Evolutionary conservation across 2,113 vertebrate genomes (phyloP).

Genomic region (Bubo scandiacus): DNA sequence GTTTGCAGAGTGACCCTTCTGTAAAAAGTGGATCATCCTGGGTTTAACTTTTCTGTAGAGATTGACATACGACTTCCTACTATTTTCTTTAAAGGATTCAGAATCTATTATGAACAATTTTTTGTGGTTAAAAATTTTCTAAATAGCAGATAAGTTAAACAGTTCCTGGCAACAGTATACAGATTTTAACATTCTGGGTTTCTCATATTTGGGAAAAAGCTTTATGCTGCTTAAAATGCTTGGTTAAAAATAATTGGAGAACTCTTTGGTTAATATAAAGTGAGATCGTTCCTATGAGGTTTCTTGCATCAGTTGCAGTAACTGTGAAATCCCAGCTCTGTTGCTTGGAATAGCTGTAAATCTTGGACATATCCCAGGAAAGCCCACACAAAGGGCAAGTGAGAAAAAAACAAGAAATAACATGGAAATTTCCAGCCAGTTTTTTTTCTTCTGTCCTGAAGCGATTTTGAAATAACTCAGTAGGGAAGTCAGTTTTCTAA

Average conservation of each 20-base stretch:
- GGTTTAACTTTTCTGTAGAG: neutral
- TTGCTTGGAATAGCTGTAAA: conserved; percentile 51
- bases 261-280: neutral
- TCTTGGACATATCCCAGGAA: conserved; percentile 32
- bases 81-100: neutral
- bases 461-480: neutral
- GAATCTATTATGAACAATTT: neutral
- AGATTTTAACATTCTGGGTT: neutral
- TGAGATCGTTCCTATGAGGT: neutral
- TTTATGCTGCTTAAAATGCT: neutral
- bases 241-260: conserved; percentile 9
- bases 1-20: neutral
- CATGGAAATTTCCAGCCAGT: neutral
- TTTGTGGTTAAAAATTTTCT: neutral
- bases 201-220: neutral
- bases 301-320: conserved; percentile 15
- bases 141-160: neutral
- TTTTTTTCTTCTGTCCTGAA: neutral
- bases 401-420: conserved; percentile 56
- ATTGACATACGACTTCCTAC: neutral
- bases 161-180: neutral
- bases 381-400: conserved; percentile 56
- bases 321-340: conserved; percentile 49
- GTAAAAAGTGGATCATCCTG: neutral
- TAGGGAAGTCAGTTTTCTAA: neutral